phyloP scores from a whole-genome alignment of 2,113 vertebrate species.

The Hyaena hyaena region DNA sequence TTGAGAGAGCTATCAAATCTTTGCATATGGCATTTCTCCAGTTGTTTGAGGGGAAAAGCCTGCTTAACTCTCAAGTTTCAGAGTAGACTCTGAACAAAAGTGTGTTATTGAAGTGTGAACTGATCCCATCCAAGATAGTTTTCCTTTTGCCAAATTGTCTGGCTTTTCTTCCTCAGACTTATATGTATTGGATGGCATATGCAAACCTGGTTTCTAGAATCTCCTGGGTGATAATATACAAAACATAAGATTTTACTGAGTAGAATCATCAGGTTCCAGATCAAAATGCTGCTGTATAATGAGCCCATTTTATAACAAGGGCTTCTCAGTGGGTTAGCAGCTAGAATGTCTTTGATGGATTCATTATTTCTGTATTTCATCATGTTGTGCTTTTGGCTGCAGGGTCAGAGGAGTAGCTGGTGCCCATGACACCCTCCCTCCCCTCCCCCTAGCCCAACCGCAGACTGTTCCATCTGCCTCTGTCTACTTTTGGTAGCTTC shows the following conservation, averaged over 20 bases:
- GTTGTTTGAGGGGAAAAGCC: slow-evolving; percentile 1
- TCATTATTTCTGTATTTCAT: slow-evolving; percentile 36
- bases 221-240: neutral
- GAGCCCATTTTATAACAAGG: neutral
- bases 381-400: neutral
- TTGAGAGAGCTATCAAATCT: neutral
- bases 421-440: neutral
- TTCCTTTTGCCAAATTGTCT: slow-evolving; percentile 25
- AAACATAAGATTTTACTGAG: neutral
- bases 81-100: slow-evolving; percentile 28
- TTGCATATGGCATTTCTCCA: slow-evolving; percentile 7
- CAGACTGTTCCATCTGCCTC: slow-evolving; percentile 27
- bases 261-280: neutral
- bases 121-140: neutral
- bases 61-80: slow-evolving; percentile 35
- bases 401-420: neutral
- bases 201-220: slow-evolving; percentile 33
- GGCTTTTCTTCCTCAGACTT: slow-evolving; percentile 38
- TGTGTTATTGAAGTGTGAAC: neutral
- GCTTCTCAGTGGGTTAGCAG: neutral
- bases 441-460: neutral
- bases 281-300: neutral
- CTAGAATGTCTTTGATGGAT: neutral
- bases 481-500: slow-evolving; percentile 19
- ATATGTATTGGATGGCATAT: neutral